Conservation (phyloP, 2,113 vertebrate species). For the Baryphthengus martii region DNA sequence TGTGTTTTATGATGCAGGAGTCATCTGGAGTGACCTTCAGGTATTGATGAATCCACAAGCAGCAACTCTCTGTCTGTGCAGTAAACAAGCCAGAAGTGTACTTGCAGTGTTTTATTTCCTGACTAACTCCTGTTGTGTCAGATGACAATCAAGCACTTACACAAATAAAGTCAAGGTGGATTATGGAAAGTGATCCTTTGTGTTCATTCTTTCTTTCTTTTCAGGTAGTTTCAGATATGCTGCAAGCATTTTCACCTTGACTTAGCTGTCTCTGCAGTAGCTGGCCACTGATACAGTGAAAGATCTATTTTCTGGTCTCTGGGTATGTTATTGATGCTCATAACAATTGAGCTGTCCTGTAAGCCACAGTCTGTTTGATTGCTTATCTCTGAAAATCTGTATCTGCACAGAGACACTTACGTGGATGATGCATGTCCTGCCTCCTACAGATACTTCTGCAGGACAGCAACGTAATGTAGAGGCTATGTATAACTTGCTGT, state of each 20-base stretch:
- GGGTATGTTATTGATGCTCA: background rate
- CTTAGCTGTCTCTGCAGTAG: background rate
- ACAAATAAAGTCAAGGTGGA: background rate
- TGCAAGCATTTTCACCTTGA: background rate
- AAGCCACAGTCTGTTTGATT: background rate
- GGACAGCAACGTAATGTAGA: background rate
- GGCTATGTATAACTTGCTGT: background rate
- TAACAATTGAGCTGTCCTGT: background rate
- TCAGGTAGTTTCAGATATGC: background rate
- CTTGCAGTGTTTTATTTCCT: background rate
- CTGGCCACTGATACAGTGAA: background rate
- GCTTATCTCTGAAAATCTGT: background rate
- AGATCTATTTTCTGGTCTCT: background rate
- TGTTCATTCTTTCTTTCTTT: background rate
- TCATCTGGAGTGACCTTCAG: background rate
- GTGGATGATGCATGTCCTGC: background rate
- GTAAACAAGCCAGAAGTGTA: background rate
- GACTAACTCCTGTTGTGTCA: background rate
- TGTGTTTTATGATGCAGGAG: background rate
- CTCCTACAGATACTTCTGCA: background rate
- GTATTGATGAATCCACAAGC: background rate
- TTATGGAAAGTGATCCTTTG: background rate
- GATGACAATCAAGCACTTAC: background rate
- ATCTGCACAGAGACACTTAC: background rate
- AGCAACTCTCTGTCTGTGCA: background rate